Base-by-base conservation (phyloP, 2,797 vertebrate species). In the Agapornis canus region DNA sequence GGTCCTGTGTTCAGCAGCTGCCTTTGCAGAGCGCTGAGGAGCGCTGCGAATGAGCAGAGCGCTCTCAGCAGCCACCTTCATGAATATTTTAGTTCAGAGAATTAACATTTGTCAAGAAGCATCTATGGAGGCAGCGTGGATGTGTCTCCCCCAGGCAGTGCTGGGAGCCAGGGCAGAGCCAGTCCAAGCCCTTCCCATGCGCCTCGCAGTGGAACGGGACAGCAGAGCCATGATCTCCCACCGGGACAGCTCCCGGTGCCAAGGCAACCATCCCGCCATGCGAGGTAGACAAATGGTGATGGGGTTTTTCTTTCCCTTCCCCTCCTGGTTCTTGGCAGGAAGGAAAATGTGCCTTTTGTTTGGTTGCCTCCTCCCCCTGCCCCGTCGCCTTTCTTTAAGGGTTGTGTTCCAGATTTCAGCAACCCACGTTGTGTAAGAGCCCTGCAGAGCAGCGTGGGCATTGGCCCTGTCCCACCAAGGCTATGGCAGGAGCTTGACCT, bases 291-390 rank as follows among this genome's bases (percentile, higher is more conserved):
- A 93, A 97, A 97, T 96, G 94, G 93, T 82, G 90, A 82, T 86
- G 52, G 31, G 0, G 11, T 70, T 19, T 27, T 35, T 11, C 63
- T 56, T 40, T 6, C 13, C 23, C 51, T 95, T 96, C 52, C 87
- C 59, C 87, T 94, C 87, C 94, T 92, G 84, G 47, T 72, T 85
- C 95, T 95, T 97, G 94, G 96, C 96, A 97, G 91, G 92, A 79
- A 96, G 70, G 91, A 94, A 97, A 95, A 89, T 79, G 81, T 95
- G 92, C 86, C 92, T 95, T 97, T 96, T 97, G 95, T 97, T 97
- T 85, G 86, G 84, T 84, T 87, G 92, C 72, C 76, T 80, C 93
- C 95, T 90, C 95, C 92, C 85, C 71, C 95, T 92, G 76, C 83
- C 90, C 95, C 93, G 70, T 86, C 35, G 35, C 94, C 61, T 91